phyloP scores from a whole-genome alignment of 2,113 vertebrate genomes.

The Morone chrysops region DNA sequence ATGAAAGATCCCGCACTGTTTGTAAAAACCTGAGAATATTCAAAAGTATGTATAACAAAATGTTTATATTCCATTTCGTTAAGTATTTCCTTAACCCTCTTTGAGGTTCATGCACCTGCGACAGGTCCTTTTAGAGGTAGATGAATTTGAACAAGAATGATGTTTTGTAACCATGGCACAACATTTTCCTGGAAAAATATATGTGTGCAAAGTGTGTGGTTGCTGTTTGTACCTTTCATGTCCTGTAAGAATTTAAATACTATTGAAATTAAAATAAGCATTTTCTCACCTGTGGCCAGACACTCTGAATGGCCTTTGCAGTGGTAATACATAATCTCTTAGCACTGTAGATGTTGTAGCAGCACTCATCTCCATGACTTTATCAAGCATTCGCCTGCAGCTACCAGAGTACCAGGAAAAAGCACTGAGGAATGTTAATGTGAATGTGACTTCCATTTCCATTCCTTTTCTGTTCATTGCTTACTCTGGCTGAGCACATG shows the following conservation, averaged over 20 bases:
- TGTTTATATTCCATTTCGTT: not conserved
- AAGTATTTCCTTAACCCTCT: not conserved
- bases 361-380: constrained; percentile 59
- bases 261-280: constrained; percentile 46
- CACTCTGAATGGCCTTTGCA: constrained; percentile 47
- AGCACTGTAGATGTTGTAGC: constrained; percentile 46
- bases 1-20: constrained; percentile 1
- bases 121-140: not conserved
- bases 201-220: not conserved
- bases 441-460: constrained; percentile 61
- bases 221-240: constrained; percentile 13
- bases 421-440: constrained; percentile 62
- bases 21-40: constrained; percentile 14
- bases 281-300: constrained; percentile 41
- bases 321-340: constrained; percentile 42
- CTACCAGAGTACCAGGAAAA: constrained; percentile 38
- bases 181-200: constrained; percentile 6
- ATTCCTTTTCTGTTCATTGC: constrained; percentile 36
- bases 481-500: constrained; percentile 45
- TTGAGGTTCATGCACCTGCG: not conserved
- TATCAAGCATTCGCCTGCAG: constrained; percentile 66
- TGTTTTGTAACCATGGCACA: constrained; percentile 8
- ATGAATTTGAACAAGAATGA: not conserved
- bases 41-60: constrained; percentile 33
- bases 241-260: constrained; percentile 32